Base-by-base conservation (phyloP, 1,140 invertebrate genomes). In the Thaumatotibia leucotreta region DNA sequence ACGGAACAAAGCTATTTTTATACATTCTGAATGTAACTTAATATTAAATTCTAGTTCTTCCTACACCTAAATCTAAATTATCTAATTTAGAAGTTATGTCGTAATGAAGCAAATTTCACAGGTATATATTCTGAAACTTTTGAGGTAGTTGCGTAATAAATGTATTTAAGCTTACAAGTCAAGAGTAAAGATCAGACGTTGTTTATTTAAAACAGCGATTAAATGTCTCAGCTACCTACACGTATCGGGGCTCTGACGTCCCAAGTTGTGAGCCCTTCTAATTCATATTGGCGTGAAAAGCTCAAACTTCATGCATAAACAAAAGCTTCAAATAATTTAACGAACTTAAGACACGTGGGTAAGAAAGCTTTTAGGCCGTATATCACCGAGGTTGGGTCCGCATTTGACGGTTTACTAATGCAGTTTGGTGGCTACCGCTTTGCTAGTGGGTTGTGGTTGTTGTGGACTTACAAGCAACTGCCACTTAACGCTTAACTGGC, bases 301-400 rank as follows among this genome's bases (percentile, higher is more conserved):
- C 72, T 72, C 76, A 66, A 68, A 73, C 67, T 69, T 72, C 76
- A 75, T 78, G 70, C 71, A 78, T 78, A 78, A 78, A 73, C 64
- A 72, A 76, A 73, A 69, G 62, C 66, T 65, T 69, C 67, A 67
- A 72, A 70, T 77, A 69, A 67, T 66, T 69, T 69, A 32, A 64
- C 61, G 11, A 71, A 73, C 61, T 72, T 68, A 73, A 73, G 69
- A 70, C 50, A 68, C 63, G 63, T 52, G 69, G 52, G 68, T 69
- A 68, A 66, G n/a, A 62, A 62, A 62, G 61, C 61, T 35, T 62
- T 33, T 54, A 54, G 50, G 24, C 50, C 22, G 50, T 22, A 27
- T 54, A 23, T 54, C 50, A 23, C 50, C 49, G 50, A 2, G 6
- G 50, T 24, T 23, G 50, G 22, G 23, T 23, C 50, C 50, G 22